Conservation (phyloP, 2,888 invertebrate genomes). For the Chamaedrilus cognettii region DNA sequence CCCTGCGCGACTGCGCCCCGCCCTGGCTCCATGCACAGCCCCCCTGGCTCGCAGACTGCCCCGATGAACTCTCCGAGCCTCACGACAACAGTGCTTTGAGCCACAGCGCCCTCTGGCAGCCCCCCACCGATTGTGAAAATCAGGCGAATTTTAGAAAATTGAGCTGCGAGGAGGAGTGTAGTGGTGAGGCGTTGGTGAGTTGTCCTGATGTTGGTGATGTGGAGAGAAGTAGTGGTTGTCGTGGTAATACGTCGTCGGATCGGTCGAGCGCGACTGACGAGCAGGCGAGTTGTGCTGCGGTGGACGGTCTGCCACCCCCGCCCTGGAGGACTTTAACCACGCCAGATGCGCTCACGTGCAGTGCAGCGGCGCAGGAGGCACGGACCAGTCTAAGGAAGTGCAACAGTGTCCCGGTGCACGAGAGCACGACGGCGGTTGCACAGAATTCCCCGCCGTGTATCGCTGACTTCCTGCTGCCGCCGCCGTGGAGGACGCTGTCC, state of each 20-base stretch:
- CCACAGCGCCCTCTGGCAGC: too few species aligned
- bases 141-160: too few species aligned
- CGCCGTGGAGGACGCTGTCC: conserved; percentile 18
- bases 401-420: conserved; percentile 10
- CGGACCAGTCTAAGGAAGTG: conserved; percentile 6
- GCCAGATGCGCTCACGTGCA: not conserved
- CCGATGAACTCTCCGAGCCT: not conserved
- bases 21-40: conserved; percentile 83
- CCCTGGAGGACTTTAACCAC: not conserved
- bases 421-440: conserved; percentile 6
- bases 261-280: too few species aligned
- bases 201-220: too few species aligned
- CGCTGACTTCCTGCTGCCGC: conserved; percentile 19
- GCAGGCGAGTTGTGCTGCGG: too few species aligned
- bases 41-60: too few species aligned
- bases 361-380: too few species aligned
- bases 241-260: too few species aligned
- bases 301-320: not conserved
- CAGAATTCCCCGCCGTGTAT: too few species aligned
- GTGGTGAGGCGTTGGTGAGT: not conserved
- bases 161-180: not conserved
- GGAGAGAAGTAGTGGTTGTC: too few species aligned
- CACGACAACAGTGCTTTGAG: not conserved
- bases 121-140: too few species aligned
- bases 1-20: conserved; percentile 76